Conservation (phyloP, 2,113 vertebrate genomes). For the Chrysochloris asiatica region DNA sequence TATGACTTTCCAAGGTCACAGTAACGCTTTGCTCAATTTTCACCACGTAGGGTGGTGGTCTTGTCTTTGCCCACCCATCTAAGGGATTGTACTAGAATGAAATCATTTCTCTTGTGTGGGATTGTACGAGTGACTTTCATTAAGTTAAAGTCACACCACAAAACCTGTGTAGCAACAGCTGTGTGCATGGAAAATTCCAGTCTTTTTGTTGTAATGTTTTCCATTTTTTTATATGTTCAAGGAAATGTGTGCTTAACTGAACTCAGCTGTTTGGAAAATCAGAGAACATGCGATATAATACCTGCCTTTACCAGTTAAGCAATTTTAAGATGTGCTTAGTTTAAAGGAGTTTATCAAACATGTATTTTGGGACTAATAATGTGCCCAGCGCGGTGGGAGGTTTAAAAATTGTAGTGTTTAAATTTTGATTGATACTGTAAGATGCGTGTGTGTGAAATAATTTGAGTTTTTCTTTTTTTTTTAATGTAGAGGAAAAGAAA, state of each 20-base stretch:
- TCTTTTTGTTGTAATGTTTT: conserved; percentile 3
- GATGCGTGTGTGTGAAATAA: background rate
- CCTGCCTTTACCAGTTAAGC: conserved; percentile 15
- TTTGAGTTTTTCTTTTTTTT: background rate
- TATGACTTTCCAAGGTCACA: background rate
- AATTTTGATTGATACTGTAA: background rate
- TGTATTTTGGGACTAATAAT: background rate
- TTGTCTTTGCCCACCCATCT: background rate
- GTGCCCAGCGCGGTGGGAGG: background rate
- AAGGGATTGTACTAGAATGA: background rate
- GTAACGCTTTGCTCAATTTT: background rate
- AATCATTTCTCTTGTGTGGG: background rate
- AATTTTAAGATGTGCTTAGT: background rate
- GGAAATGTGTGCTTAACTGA: conserved; percentile 52
- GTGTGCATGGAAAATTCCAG: conserved; percentile 65
- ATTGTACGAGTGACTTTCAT: background rate
- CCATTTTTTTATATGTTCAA: conserved; percentile 58
- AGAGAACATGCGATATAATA: conserved; percentile 22
- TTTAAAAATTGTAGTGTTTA: background rate
- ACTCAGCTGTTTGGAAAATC: conserved; percentile 56
- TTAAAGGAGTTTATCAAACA: background rate
- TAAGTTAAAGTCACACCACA: background rate
- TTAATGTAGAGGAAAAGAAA: background rate
- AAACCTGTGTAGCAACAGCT: conserved; percentile 27
- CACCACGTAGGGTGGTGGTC: background rate